These are phyloP conservation scores for Drosophila sturtevanti DNA, from an alignment of 1,140 invertebrate genomes.

Conservation along the genomic window DNA sequence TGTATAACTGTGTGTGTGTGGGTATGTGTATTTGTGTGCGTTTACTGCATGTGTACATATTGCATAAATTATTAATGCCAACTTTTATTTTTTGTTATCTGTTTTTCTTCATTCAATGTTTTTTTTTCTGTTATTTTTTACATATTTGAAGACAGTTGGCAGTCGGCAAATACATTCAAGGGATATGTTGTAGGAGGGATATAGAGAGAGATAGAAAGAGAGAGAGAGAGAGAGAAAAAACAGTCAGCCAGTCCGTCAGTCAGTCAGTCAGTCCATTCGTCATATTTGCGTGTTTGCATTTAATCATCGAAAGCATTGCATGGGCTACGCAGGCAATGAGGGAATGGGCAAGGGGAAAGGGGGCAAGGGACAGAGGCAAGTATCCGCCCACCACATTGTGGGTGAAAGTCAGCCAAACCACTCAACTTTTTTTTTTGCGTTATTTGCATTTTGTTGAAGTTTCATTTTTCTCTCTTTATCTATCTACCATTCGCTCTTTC, in stretches of 20 bases:
- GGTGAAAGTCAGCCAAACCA: not conserved
- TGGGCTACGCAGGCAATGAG: constrained; percentile 47
- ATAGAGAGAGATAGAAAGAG: constrained; percentile 26
- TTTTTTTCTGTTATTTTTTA: constrained; percentile 46
- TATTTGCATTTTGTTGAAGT: constrained; percentile 72
- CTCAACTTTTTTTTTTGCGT: constrained; percentile 28
- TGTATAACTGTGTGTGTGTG: not conserved
- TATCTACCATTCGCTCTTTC: not conserved
- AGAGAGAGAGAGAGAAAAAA: constrained; percentile 10
- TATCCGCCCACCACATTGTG: not conserved
- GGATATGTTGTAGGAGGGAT: constrained; percentile 6
- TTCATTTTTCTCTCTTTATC: constrained; percentile 23
- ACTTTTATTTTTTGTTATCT: constrained; percentile 77
- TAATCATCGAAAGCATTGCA: constrained; percentile 79
- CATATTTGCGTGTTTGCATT: constrained; percentile 81
- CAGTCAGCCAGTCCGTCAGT: constrained; percentile 33
- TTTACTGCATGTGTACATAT: constrained; percentile 52
- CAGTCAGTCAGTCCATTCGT: constrained; percentile 51
- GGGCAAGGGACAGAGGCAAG: constrained; percentile 3
- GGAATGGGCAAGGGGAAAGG: not conserved
- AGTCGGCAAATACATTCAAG: constrained; percentile 66
- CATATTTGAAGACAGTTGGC: constrained; percentile 79
- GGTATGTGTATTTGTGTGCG: constrained; percentile 8
- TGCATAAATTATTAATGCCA: constrained; percentile 80
- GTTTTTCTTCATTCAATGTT: constrained; percentile 36